Evolutionary conservation across 2,888 invertebrate species (phyloP).

Genomic region (Sisyra nigra): DNA sequence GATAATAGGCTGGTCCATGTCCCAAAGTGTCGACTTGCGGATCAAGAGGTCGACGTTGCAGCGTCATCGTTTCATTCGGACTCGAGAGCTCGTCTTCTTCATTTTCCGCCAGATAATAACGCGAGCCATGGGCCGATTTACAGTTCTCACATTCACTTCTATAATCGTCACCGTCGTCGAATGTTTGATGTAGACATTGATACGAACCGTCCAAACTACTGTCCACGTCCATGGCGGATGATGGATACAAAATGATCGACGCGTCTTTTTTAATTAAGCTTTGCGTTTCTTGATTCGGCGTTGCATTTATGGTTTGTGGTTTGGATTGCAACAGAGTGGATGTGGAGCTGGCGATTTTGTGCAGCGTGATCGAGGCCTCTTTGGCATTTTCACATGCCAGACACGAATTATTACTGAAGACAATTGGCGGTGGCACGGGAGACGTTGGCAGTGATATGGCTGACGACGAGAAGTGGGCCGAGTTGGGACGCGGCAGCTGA

Average conservation of each 20-base stretch:
- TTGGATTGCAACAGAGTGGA: not conserved
- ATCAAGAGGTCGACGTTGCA: constrained; percentile 40
- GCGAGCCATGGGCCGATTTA: constrained; percentile 56
- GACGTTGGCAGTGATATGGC: constrained; percentile 6
- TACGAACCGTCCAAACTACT: constrained; percentile 8
- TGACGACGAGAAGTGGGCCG: not conserved
- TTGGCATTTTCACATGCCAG: not conserved
- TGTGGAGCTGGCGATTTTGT: not conserved
- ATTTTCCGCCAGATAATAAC: constrained; percentile 35
- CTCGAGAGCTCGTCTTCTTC: constrained; percentile 39
- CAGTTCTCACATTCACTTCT: constrained; percentile 70
- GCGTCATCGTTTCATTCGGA: constrained; percentile 49
- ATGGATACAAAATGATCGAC: not conserved
- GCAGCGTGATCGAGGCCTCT: not conserved
- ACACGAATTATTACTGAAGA: constrained; percentile 1
- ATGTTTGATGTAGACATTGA: constrained; percentile 8
- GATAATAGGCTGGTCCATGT: constrained; percentile 36
- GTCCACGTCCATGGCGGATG: constrained; percentile 2
- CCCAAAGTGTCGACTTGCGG: constrained; percentile 21
- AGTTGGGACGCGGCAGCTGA: not conserved
- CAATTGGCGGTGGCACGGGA: constrained; percentile 6
- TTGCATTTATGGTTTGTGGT: not conserved
- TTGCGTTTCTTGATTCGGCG: constrained; percentile 1
- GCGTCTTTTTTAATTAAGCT: not conserved
- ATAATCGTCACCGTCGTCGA: constrained; percentile 8